Evolutionary conservation across 2,113 vertebrate species (phyloP), one percentile per base, ranked within the genome.

Genomic region (Willisornis vidua): DNA sequence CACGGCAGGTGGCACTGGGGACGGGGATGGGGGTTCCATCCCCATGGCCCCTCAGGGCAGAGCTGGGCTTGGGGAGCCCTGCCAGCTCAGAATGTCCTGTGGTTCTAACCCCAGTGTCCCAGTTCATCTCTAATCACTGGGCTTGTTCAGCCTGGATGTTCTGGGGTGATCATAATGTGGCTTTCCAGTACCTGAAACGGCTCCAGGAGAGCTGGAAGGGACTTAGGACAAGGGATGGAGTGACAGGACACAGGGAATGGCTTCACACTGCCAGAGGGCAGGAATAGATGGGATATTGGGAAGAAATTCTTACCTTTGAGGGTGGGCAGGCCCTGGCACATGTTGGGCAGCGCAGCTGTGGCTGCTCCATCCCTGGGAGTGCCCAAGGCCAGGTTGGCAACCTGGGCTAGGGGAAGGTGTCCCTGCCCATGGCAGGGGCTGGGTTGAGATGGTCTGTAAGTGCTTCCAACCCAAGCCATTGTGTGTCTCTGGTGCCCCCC

Each of bases 371-470:
- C 20, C 74, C 52, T 67, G 66, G 1, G 0, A 7, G 19, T 0
- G 14, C 3, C 65, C 24, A 11, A 23, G 20, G n/a, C 43, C n/a
- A 17, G 18, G 22, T 4, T 23, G 29, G 2, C 61, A 23, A 0
- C 1, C 46, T 67, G 54, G 7, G 2, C 0, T 0, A 0, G 29
- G 4, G 24, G 6, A 2, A 31, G 24, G 20, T 22, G 33, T 17
- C 66, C 45, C 10, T 7, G 11, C 49, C 28, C 0, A 1, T 24
- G 1, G 7, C 73, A 24, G 4, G 8, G 24, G 10, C 4, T 52
- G 81, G 24, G 5, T 13, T 0, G 7, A 7, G 14, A 2, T 6
- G 24, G 14, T 26, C 3, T 28, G 1, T 4, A 3, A 9, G 12
- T 23, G 39, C 24, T 37, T n/a, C 19, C 51, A 22, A 14, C 1